phyloP scores from a whole-genome alignment of 2,888 invertebrate genomes.

The Steinernema hermaphroditum region DNA sequence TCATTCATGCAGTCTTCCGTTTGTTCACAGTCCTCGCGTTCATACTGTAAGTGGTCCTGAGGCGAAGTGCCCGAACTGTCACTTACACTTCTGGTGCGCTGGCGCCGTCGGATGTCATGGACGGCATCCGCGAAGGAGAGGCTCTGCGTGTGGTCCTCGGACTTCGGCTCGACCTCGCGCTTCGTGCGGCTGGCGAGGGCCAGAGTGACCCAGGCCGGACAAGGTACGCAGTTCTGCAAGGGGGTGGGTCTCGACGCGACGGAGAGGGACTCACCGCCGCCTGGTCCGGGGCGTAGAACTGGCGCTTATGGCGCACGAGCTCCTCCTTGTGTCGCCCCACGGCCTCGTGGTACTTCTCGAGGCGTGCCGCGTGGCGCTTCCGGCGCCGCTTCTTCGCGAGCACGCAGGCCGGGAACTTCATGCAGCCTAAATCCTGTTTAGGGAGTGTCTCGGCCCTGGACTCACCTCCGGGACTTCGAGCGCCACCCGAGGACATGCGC shows the following conservation, averaged over 20 bases:
- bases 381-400: conserved; percentile 55
- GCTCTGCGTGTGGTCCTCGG: conserved; percentile 27
- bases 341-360: conserved; percentile 50
- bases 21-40: conserved; percentile 46
- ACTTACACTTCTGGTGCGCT: conserved; percentile 27
- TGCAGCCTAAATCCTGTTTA: conserved; percentile 40
- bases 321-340: conserved; percentile 41
- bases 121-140: conserved; percentile 41
- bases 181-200: conserved; percentile 54
- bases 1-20: conserved; percentile 58
- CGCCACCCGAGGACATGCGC: conserved; percentile 33
- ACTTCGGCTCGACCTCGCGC: conserved; percentile 44
- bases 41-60: conserved; percentile 12
- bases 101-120: conserved; percentile 40
- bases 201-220: conserved; percentile 61
- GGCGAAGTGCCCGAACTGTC: not conserved
- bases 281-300: conserved; percentile 59
- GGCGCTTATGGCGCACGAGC: conserved; percentile 54
- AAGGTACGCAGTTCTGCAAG: conserved; percentile 55
- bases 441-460: not conserved
- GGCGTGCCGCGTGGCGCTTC: conserved; percentile 52
- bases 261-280: conserved; percentile 39
- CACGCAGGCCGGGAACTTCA: conserved; percentile 61
- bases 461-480: not conserved
- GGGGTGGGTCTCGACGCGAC: not conserved